Evolutionary conservation across 2,113 vertebrate genomes (phyloP).

Genomic region (Uria lomvia): DNA sequence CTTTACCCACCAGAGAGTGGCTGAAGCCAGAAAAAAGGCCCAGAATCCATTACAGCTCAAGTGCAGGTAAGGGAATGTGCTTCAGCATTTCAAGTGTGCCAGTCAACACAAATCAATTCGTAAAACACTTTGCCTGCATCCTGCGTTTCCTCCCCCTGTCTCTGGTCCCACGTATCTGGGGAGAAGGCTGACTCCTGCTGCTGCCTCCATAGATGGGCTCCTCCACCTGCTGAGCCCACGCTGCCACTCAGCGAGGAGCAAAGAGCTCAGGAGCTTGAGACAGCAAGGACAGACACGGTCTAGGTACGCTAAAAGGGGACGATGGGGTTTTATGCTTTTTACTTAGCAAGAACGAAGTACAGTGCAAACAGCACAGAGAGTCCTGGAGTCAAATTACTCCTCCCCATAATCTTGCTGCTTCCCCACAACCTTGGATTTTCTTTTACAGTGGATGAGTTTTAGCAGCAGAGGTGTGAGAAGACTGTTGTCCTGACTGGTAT

Average conservation of each 20-base stretch:
- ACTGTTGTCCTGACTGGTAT: not conserved
- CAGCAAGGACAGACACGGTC: fast-evolving
- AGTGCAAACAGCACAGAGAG: not conserved
- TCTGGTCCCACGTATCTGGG: fast-evolving
- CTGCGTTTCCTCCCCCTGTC: not conserved
- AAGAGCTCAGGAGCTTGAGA: not conserved
- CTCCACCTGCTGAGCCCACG: not conserved
- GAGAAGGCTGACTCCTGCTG: not conserved
- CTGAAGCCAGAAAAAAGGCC: not conserved
- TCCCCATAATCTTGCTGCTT: not conserved
- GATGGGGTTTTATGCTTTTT: not conserved
- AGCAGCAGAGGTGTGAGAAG: not conserved
- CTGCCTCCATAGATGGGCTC: not conserved
- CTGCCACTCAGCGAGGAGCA: not conserved
- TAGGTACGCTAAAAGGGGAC: not conserved
- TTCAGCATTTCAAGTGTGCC: not conserved
- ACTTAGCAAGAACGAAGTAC: not conserved
- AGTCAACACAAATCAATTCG: not conserved
- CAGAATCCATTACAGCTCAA: not conserved
- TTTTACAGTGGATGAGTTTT: not conserved
- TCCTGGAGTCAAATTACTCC: not conserved
- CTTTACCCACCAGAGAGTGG: not conserved
- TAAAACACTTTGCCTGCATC: not conserved
- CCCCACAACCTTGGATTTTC: not conserved
- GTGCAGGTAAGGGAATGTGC: not conserved